phyloP scores from a whole-genome alignment of 1,140 invertebrate species.

The Neodiprion fabricii region DNA sequence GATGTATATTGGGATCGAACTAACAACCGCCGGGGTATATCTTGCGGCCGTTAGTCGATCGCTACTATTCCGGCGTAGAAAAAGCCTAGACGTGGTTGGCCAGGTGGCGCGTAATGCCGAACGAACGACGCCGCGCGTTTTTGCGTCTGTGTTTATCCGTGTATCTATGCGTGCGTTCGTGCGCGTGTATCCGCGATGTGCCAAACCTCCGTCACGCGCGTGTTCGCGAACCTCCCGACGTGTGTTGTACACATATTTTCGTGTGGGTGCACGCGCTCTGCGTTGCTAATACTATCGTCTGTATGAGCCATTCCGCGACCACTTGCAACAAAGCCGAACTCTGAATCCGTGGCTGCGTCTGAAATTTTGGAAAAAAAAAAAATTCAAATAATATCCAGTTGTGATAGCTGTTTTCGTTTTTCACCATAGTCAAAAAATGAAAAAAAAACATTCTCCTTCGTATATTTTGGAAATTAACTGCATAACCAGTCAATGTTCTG shows the following conservation, averaged over 20 bases:
- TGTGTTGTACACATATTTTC: neutral
- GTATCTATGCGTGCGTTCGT: neutral
- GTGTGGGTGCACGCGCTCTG: too few relatives aligned
- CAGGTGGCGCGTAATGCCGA: constrained; percentile 40
- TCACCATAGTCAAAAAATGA: too few relatives aligned
- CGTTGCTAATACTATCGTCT: too few relatives aligned
- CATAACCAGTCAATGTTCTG: too few relatives aligned
- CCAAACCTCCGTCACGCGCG: neutral
- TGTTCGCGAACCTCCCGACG: neutral
- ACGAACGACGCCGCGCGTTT: constrained; percentile 11
- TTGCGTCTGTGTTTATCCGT: neutral
- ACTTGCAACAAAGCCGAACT: too few relatives aligned
- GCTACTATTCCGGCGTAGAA: constrained; percentile 25
- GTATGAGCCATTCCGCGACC: too few relatives aligned
- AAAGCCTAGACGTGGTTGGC: constrained; percentile 34
- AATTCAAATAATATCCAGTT: too few relatives aligned
- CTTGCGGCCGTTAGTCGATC: neutral
- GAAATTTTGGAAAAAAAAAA: too few relatives aligned
- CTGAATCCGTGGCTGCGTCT: too few relatives aligned
- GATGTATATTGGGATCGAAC: constrained; percentile 4
- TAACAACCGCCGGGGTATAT: neutral
- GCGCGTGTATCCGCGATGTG: constrained; percentile 9
- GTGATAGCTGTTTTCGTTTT: too few relatives aligned
- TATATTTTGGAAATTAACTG: too few relatives aligned
- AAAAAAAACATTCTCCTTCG: too few relatives aligned